Percentiles rank a stretch among this genome's conserved stretches.
These are phyloP conservation scores for Sciurus carolinensis DNA, from an alignment of 2,797 vertebrate genomes.

Conservation along the genomic window DNA sequence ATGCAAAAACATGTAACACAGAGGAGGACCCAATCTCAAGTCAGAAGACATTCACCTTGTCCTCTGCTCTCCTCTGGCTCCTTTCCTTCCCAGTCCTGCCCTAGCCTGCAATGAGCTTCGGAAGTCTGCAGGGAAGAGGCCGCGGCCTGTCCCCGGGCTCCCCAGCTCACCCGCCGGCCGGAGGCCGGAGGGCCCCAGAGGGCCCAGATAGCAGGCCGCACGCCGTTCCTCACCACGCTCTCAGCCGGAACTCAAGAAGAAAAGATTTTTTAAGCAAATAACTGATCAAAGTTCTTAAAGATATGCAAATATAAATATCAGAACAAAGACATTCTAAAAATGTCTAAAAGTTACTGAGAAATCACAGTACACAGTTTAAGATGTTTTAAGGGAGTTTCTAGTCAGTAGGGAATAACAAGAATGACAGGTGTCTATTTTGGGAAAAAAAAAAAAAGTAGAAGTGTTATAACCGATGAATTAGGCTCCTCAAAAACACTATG, in stretches of 20 bases:
- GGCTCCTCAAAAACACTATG: not conserved
- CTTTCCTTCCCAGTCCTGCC: not conserved
- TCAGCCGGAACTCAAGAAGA: not conserved
- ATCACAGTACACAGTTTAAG: not conserved
- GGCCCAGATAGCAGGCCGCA: no score
- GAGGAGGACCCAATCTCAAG: not conserved
- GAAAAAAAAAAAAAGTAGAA: not conserved
- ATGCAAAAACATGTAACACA: not conserved
- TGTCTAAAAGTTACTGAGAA: not conserved
- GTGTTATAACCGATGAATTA: not conserved
- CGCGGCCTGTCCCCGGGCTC: no score
- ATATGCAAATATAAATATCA: not conserved
- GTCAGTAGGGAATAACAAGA: not conserved
- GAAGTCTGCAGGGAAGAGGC: no score
- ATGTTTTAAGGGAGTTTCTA: slow-evolving; percentile 22
- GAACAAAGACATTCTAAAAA: not conserved
- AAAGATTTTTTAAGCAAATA: slow-evolving; percentile 2
- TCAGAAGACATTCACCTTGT: not conserved
- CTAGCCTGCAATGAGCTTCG: not conserved
- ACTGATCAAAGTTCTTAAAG: not conserved
- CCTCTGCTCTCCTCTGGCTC: not conserved
- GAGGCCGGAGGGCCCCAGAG: no score
- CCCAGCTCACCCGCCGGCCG: no score
- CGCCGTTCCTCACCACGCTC: no score
- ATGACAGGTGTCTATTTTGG: not conserved